A percentile compares a stretch with the other conserved stretches of the same genome.
These are phyloP conservation scores for Xylota segnis DNA, from an alignment of 2,888 invertebrate genomes.

Conservation along the genomic window DNA sequence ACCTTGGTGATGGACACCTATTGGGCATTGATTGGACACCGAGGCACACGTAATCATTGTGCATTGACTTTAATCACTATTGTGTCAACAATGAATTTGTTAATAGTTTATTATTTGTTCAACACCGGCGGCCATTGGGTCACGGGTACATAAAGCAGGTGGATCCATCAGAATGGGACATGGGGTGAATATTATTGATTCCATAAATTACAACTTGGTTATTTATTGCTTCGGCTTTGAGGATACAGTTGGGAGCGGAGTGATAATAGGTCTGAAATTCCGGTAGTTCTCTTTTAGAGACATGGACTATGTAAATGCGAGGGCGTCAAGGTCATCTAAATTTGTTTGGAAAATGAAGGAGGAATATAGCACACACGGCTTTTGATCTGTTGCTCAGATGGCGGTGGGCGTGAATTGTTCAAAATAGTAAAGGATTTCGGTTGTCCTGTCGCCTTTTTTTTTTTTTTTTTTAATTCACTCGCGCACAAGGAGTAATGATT, in stretches of 20 bases:
- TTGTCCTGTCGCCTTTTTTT: too few species aligned
- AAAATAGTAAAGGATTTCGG: too few species aligned
- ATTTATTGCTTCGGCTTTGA: conserved; percentile 9
- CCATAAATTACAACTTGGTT: conserved; percentile 20
- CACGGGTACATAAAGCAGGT: conserved; percentile 8
- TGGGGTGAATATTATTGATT: conserved; percentile 40
- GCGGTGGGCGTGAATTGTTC: background rate
- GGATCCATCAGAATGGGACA: conserved; percentile 6
- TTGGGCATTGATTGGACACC: conserved; percentile 61
- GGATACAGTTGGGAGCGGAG: background rate
- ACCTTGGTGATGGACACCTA: conserved; percentile 68
- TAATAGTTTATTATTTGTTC: conserved; percentile 42
- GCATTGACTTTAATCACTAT: conserved; percentile 56
- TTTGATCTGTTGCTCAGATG: conserved; percentile 3
- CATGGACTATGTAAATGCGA: conserved; percentile 8
- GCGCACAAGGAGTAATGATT: too few species aligned
- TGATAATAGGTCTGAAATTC: conserved; percentile 25
- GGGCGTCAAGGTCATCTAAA: conserved; percentile 24
- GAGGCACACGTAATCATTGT: conserved; percentile 59
- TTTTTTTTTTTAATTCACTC: too few species aligned
- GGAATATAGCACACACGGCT: background rate
- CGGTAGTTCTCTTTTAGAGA: background rate
- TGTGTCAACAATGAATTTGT: conserved; percentile 69
- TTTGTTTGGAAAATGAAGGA: background rate
- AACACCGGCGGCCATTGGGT: conserved; percentile 38